A percentile compares a stretch with the other conserved stretches of the same genome.
Conservation (phyloP, 1,140 invertebrate species). For the Glomeris maerens region DNA sequence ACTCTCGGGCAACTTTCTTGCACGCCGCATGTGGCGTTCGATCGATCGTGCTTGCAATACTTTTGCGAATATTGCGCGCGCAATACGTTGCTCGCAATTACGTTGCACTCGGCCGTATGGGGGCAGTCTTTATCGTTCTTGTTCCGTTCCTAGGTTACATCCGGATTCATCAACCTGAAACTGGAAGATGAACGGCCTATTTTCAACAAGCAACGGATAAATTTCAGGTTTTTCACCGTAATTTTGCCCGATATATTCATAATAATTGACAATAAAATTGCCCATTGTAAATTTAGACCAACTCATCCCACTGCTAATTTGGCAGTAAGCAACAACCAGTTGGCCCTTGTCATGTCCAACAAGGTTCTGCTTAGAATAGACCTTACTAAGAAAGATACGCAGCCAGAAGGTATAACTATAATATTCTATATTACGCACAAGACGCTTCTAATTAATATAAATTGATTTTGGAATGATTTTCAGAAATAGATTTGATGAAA, state of each 20-base stretch:
- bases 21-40: too few species aligned
- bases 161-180: conserved; percentile 25
- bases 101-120: too few species aligned
- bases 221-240: conserved; percentile 27
- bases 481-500: conserved; percentile 32
- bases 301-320: conserved; percentile 61
- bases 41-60: too few species aligned
- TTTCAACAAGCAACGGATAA: conserved; percentile 29
- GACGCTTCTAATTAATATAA: not conserved
- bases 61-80: too few species aligned
- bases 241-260: conserved; percentile 27
- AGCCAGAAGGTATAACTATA: not conserved
- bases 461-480: conserved; percentile 1
- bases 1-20: too few species aligned
- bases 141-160: conserved; percentile 16
- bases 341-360: conserved; percentile 71
- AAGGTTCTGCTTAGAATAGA: conserved; percentile 66
- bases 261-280: conserved; percentile 18
- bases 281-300: conserved; percentile 54
- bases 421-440: not conserved
- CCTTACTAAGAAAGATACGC: conserved; percentile 28
- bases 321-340: conserved; percentile 60
- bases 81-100: too few species aligned
- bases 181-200: conserved; percentile 28
- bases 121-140: too few species aligned